phyloP scores from a whole-genome alignment of 1,140 invertebrate genomes.

The Phenacoccus solenopsis region DNA sequence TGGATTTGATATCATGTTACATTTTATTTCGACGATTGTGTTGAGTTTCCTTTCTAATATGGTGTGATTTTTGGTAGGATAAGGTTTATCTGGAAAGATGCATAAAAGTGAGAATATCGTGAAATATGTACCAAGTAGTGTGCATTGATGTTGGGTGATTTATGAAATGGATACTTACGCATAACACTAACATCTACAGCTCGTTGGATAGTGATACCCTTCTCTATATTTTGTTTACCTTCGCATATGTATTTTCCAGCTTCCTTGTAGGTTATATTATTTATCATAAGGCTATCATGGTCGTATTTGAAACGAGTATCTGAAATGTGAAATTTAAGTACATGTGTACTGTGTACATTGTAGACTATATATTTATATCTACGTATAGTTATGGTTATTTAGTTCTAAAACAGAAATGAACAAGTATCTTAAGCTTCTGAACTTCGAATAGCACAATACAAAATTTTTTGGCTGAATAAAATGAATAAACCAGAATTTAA shows the following conservation, averaged over 20 bases:
- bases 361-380: too few species aligned
- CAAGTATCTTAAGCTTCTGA: too few species aligned
- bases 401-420: too few species aligned
- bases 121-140: too few species aligned
- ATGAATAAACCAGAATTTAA: too few species aligned
- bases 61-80: not conserved
- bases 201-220: not conserved
- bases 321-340: not conserved
- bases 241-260: not conserved
- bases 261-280: not conserved
- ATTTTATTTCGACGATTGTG: not conserved
- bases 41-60: not conserved
- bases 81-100: not conserved
- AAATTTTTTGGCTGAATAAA: too few species aligned
- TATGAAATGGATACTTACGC: not conserved
- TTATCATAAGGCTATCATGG: not conserved
- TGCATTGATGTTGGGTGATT: too few species aligned
- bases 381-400: too few species aligned
- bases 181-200: not conserved
- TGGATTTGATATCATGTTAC: not conserved
- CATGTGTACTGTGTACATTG: too few species aligned
- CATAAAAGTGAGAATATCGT: too few species aligned
- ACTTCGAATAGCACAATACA: too few species aligned
- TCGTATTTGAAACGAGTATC: not conserved
- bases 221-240: not conserved